Evolutionary conservation across 2,113 vertebrate species (phyloP), one percentile per base, ranked within the genome.

Genomic region (Marmota flaviventris): DNA sequence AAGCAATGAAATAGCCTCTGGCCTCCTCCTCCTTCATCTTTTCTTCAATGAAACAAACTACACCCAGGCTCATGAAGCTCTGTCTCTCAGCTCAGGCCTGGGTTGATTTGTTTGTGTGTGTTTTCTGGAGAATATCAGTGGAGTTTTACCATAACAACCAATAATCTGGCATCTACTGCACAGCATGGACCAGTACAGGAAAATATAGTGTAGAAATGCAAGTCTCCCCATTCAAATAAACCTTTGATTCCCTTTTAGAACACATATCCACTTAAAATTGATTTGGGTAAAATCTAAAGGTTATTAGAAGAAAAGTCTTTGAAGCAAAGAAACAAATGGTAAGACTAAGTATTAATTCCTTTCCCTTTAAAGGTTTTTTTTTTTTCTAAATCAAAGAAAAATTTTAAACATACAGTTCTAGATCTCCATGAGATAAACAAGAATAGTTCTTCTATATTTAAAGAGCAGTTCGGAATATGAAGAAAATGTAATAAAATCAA

Each of bases 1-100:
- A 97, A 96, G 39, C 85, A 94, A 77, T 85, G 82, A 94, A 93
- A 94, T 93, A 73, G 89, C 95, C 85, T 86, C 94, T 85, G 91
- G 91, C 73, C 37, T 85, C 51, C 27, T 65, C 56, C 70, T 70
- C 39, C 58, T 96, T 91, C 82, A 53, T 86, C 69, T 86, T 94
- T 79, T 84, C 83, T 94, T 88, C 91, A 94, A 0, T 89, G 89
- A 67, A 97, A 85, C 39, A 51, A 93, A 86, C 37, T 95, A 11
- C 2, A 84, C 17, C 51, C n/a, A 77, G 0, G 37, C 48, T n/a
- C 24, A 42, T 3, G 45, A 83, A 93, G 61, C 24, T 82, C 16
- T 39, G 69, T 48, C 22, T 87, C 77, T 48, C 58, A 87, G n/a
- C 27, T 79, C 45, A 78, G 27, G 39, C 22, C 56, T 70, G 25